These are phyloP conservation scores for Anarhynchus alexandrinus DNA, from an alignment of 2,113 vertebrate genomes.

Conservation along the genomic window DNA sequence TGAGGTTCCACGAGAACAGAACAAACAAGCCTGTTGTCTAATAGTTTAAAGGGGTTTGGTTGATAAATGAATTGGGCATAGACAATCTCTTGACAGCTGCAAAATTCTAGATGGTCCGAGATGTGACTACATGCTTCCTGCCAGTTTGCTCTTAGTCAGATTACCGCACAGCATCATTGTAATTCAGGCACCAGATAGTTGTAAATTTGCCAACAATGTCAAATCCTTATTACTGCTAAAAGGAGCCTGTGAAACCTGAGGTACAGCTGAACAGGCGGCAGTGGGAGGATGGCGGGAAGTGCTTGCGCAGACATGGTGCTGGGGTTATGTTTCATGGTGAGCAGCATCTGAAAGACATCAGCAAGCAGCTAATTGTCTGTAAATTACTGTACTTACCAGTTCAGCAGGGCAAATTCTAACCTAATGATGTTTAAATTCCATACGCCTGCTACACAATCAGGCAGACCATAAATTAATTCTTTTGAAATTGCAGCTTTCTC, in stretches of 20 bases:
- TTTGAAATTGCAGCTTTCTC: background rate
- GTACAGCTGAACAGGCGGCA: background rate
- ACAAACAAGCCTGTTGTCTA: background rate
- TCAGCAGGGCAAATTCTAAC: background rate
- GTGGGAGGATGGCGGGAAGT: background rate
- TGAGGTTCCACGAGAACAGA: background rate
- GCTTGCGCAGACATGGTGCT: background rate
- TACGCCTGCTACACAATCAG: background rate
- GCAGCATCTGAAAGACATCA: background rate
- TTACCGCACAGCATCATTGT: background rate
- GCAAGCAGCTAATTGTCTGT: background rate
- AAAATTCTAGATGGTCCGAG: background rate
- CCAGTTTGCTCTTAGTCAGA: background rate
- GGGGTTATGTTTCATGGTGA: background rate
- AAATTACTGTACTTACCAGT: conserved; percentile 16
- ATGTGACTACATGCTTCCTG: background rate
- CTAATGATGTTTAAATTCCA: background rate
- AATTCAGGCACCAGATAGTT: background rate
- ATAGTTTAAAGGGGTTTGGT: background rate
- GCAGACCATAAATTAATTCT: background rate
- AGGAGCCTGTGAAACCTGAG: background rate
- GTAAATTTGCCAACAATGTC: background rate
- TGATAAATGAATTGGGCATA: background rate
- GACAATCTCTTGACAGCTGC: background rate
- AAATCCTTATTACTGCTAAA: background rate